phyloP scores from a whole-genome alignment of 2,797 vertebrate genomes.

The Enteromius trimaculatus region DNA sequence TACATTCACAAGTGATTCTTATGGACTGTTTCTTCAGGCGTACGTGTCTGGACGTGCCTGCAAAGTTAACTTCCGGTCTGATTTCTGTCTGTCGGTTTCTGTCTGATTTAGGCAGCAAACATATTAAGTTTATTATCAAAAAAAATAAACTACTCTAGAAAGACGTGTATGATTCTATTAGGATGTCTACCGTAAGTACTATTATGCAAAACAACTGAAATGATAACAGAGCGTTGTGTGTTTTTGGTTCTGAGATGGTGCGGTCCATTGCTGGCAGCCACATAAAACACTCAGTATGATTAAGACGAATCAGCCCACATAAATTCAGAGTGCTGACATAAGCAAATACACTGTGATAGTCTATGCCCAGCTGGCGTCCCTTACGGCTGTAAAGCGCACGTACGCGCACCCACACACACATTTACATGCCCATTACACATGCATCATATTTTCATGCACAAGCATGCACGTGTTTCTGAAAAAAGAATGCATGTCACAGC shows the following conservation, averaged over 20 bases:
- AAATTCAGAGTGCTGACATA: conserved; percentile 64
- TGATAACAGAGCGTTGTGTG: conserved; percentile 30
- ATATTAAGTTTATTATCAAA: too few relatives aligned
- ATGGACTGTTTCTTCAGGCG: too few relatives aligned
- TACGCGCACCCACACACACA: conserved; percentile 4
- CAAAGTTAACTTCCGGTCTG: too few relatives aligned
- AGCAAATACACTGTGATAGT: conserved; percentile 58
- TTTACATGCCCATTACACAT: conserved; percentile 21
- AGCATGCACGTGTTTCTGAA: conserved; percentile 6
- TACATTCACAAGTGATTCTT: too few relatives aligned
- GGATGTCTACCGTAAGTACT: neutral
- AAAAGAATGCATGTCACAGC: neutral
- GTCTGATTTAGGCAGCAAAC: too few relatives aligned
- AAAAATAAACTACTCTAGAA: too few relatives aligned
- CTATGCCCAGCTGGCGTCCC: conserved; percentile 54
- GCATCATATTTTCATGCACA: conserved; percentile 24
- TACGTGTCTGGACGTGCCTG: too few relatives aligned
- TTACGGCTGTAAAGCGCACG: conserved; percentile 28
- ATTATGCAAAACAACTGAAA: conserved; percentile 36
- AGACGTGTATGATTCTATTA: too few relatives aligned
- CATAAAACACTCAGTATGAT: conserved; percentile 63
- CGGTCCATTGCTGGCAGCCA: conserved; percentile 55
- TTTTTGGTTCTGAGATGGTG: conserved; percentile 43
- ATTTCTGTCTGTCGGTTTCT: too few relatives aligned
- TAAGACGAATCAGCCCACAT: conserved; percentile 66